A percentile compares a stretch with the other conserved stretches of the same genome.
These are phyloP conservation scores for Ichneumoninae sp. DNA, from an alignment of 2,888 invertebrate genomes.

Conservation along the genomic window DNA sequence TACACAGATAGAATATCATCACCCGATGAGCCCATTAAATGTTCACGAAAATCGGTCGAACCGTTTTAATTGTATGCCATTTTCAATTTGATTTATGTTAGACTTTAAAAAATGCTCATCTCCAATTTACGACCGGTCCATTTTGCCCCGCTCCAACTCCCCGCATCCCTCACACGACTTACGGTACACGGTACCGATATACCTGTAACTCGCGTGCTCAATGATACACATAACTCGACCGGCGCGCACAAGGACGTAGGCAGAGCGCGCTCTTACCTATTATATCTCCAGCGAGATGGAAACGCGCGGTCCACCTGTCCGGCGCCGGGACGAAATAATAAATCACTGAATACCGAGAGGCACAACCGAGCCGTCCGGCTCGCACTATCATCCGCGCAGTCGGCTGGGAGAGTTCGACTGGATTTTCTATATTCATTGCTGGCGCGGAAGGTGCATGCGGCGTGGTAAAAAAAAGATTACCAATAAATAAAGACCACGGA, in stretches of 20 bases:
- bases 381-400: conserved; percentile 2
- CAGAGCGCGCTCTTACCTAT: conserved; percentile 37
- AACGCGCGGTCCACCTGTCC: conserved; percentile 75
- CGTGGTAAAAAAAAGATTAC: not conserved
- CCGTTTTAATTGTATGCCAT: too few species aligned
- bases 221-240: conserved; percentile 46
- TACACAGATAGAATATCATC: too few species aligned
- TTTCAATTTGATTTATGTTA: too few species aligned
- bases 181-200: not conserved
- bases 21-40: too few species aligned
- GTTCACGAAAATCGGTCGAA: too few species aligned
- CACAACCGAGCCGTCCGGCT: conserved; percentile 35
- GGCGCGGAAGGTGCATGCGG: conserved; percentile 8
- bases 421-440: not conserved
- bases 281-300: conserved; percentile 50
- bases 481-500: not conserved
- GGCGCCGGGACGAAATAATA: conserved; percentile 73
- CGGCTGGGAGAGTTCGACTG: conserved; percentile 1
- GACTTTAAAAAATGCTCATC: not conserved
- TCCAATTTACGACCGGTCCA: not conserved
- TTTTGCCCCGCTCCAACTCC: not conserved
- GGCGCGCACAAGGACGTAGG: conserved; percentile 54
- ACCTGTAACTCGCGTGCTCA: conserved; percentile 30
- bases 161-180: not conserved
- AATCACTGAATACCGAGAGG: conserved; percentile 71